Base-by-base conservation (phyloP, 2,797 vertebrate genomes). In the Neosilurus hyrtlii region DNA sequence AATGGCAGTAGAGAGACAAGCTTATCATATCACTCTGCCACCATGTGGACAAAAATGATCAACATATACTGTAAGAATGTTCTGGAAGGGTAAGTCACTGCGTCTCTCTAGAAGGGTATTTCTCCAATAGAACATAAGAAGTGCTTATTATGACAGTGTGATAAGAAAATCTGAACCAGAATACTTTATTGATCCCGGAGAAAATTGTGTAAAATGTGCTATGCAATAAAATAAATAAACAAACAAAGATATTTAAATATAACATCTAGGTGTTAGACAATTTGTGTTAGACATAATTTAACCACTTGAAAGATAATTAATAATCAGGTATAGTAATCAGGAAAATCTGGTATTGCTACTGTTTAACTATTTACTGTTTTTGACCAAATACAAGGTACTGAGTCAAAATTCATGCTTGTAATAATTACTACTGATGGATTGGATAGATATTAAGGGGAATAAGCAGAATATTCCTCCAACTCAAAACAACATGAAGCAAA, bases 1-100 rank as follows among this genome's bases (percentile, higher is more conserved):
- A 90, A 92, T 85, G 91, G 86, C 88, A 89, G 88, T 85, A 61
- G 63, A 84, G 61, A 85, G 35, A 67, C 84, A 63, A 83, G 62
- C 5, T 24, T 16, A 66, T 82, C 83, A 84, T 59, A 72, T 84
- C 83, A 90, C 90, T 90, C 86, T 90, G 93, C 93, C 94, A 92
- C 88, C 94, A 92, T 85, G 86, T 91, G 93, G 91, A 89, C 85
- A 54, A 84, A 68, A 78, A 20, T 71, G 80, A 65, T 70, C 43
- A 51, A n/a, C 12, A 85, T 74, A 75, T 59, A 71, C 30, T 43
- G 43, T 43, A 43, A 43, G 85, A 89, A 85, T 65, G 65, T 85
- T 87, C 83, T 83, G 73, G 83, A 89, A 87, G 70, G 35, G 75
- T 49, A 14, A 15, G 51, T 37, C 18, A 49, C 26, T 30, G 61